Conservation (phyloP, 2,113 vertebrate species). For the Nematolebias whitei region DNA sequence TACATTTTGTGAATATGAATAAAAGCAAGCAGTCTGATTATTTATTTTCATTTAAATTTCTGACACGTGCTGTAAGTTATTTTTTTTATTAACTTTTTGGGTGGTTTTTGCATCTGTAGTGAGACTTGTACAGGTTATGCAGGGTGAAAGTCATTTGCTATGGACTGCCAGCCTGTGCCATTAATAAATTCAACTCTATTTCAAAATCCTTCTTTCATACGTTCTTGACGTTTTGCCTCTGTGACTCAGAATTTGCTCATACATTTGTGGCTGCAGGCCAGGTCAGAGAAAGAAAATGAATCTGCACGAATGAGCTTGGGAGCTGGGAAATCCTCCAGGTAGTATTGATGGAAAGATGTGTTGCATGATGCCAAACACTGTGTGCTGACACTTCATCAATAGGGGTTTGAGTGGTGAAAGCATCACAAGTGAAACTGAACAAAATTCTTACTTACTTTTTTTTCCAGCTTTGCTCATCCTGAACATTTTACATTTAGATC, state of each 20-base stretch:
- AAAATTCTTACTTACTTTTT: constrained; percentile 16
- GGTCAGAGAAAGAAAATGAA: constrained; percentile 13
- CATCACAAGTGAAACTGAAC: neutral
- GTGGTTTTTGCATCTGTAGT: neutral
- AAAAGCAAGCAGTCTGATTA: neutral
- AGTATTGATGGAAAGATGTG: constrained; percentile 40
- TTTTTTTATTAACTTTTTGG: neutral
- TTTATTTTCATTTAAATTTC: neutral
- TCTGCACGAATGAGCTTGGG: constrained; percentile 7
- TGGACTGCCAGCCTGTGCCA: neutral
- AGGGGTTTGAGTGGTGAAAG: constrained; percentile 22
- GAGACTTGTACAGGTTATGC: neutral
- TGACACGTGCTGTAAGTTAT: neutral
- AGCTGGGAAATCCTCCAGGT: constrained; percentile 18
- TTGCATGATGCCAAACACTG: constrained; percentile 38
- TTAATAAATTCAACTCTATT: constrained; percentile 1
- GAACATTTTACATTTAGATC: neutral
- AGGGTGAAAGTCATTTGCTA: neutral
- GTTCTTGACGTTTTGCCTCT: neutral
- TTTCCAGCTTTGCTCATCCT: neutral
- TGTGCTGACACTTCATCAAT: constrained; percentile 55
- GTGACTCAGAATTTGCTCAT: neutral
- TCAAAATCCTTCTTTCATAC: neutral
- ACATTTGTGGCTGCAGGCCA: neutral
- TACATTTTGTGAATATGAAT: neutral